Conservation (phyloP, 2,888 invertebrate genomes). For the Spilosoma lubricipeda region DNA sequence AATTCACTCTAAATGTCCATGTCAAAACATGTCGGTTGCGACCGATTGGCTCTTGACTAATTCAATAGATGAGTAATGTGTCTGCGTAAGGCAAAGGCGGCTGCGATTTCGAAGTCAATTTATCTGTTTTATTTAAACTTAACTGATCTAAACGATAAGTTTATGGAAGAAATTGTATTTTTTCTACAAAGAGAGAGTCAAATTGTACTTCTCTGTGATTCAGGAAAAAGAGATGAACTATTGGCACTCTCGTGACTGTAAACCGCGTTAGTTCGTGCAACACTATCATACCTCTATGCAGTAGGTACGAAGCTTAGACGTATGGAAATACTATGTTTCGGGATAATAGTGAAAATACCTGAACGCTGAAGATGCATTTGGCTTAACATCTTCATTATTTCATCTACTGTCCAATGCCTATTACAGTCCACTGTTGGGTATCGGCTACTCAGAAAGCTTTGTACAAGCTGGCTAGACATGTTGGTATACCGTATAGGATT, state of each 20-base stretch:
- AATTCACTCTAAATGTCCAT: conserved; percentile 38
- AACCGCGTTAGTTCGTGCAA: background rate
- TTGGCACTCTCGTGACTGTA: background rate
- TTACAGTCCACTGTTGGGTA: too few species aligned
- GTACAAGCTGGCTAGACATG: too few species aligned
- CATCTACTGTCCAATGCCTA: too few species aligned
- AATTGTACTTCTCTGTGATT: background rate
- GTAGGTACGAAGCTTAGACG: too few species aligned
- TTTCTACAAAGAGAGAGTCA: background rate
- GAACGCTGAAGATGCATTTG: too few species aligned
- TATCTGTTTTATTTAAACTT: background rate
- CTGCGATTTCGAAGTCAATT: conserved; percentile 11
- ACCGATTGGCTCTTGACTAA: conserved; percentile 32
- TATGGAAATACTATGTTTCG: too few species aligned
- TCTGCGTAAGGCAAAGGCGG: conserved; percentile 16
- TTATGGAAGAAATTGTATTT: background rate
- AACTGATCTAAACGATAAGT: background rate
- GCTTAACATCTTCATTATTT: too few species aligned
- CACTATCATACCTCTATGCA: background rate
- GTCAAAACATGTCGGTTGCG: conserved; percentile 32
- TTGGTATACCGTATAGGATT: too few species aligned
- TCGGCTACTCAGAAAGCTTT: too few species aligned
- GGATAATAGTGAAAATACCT: too few species aligned
- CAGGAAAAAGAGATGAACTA: background rate
- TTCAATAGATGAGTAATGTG: conserved; percentile 37